A percentile compares a stretch with the other conserved stretches of the same genome.
These are phyloP conservation scores for Trilocha varians DNA, from an alignment of 2,888 invertebrate species.

Conservation along the genomic window DNA sequence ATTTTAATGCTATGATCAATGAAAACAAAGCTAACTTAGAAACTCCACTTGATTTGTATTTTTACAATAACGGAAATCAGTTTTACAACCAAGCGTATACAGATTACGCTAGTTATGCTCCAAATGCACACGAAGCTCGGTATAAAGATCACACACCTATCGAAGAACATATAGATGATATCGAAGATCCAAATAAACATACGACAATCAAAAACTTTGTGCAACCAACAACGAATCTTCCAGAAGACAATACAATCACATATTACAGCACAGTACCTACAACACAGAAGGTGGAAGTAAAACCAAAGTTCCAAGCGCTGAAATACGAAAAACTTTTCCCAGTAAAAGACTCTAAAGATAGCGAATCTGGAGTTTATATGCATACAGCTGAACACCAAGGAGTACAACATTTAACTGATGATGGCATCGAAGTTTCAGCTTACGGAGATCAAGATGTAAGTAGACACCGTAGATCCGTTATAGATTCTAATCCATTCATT, in stretches of 20 bases:
- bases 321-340: conserved; percentile 28
- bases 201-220: conserved; percentile 19
- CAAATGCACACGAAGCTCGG: conserved; percentile 19
- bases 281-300: conserved; percentile 15
- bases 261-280: not conserved
- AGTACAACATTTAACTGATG: conserved; percentile 49
- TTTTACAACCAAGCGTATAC: conserved; percentile 30
- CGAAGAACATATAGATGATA: conserved; percentile 55
- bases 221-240: conserved; percentile 12
- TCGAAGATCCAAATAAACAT: conserved; percentile 40
- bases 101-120: conserved; percentile 30
- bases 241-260: not conserved
- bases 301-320: conserved; percentile 27
- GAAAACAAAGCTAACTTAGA: conserved; percentile 27
- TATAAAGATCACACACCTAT: conserved; percentile 56
- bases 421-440: conserved; percentile 53
- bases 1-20: conserved; percentile 58
- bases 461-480: conserved; percentile 25
- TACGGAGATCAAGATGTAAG: conserved; percentile 59
- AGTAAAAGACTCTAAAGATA: conserved; percentile 19
- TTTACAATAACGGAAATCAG: conserved; percentile 20
- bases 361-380: conserved; percentile 36
- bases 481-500: conserved; percentile 42
- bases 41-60: conserved; percentile 49
- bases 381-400: conserved; percentile 39